Base-by-base conservation (phyloP, 2,113 vertebrate species). In the Hypocryptadius cinnamomeus region DNA sequence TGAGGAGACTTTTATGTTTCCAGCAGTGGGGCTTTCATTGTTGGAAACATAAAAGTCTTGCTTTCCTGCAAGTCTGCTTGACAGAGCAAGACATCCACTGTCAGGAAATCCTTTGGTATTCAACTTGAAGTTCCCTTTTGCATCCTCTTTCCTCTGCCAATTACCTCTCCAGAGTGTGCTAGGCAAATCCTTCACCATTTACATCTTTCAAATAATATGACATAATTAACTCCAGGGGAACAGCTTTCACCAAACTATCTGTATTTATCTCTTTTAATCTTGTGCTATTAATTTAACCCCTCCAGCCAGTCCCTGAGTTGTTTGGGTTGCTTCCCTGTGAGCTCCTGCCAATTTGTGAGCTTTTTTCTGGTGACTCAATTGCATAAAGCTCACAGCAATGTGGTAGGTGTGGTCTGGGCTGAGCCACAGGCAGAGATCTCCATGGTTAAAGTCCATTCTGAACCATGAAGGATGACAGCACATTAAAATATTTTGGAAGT, bases 171-270 rank as follows among this genome's bases (percentile, higher is more conserved):
- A 54, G 71, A 88, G 78, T 5, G 10, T 30, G 25, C 60, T 74
- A 91, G 80, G 68, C 64, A 94, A 92, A 95, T 88, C 85, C 71
- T 88, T 88, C 94, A 84, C 40, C 79, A 88, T 96, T 84, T 91
- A 68, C 82, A 92, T 92, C 79, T 91, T 88, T 60, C 80, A 89
- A 91, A 56, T 60, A 94, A 80, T 42, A 60, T 0, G 8, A n/a
- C 56, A 35, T 91, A 70, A 93, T 90, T 83, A 91, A 94, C 76
- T 95, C 64, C 87, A 91, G 72, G 76, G 72, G 90, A 94, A 80
- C 64, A 80, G 82, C 91, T 94, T 95, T 91, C 85, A 85, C 93
- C 85, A 83, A 91, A 87, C 54, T 64, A 87, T 72, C 60, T 82
- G 8, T 51, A 86, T 94, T 90, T 94, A 89, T 80, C 85, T 91